These are phyloP conservation scores for Hylyphantes graminicola DNA, from an alignment of 1,140 invertebrate species.

Conservation along the genomic window DNA sequence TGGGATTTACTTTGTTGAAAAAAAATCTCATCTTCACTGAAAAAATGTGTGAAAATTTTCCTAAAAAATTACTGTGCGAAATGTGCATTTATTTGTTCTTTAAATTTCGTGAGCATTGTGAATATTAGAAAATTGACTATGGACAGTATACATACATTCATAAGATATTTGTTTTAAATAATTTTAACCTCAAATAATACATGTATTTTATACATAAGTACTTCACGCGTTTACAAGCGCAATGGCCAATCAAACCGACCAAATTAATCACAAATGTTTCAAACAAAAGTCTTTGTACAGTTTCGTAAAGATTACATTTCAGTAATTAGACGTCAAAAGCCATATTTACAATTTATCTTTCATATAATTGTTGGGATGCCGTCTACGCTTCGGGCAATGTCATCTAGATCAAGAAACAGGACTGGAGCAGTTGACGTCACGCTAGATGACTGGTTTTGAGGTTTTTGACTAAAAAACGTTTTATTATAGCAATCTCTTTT, in stretches of 20 bases:
- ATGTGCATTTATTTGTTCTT: slow-evolving; percentile 49
- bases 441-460: no score
- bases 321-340: slow-evolving; percentile 40
- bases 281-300: slow-evolving; percentile 37
- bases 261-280: slow-evolving; percentile 31
- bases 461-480: no score
- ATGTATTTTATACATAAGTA: slow-evolving; percentile 40
- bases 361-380: not conserved
- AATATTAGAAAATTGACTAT: slow-evolving; percentile 46
- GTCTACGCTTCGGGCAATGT: no score
- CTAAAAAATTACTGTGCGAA: slow-evolving; percentile 46
- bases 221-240: not conserved
- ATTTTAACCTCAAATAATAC: slow-evolving; percentile 17
- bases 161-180: slow-evolving; percentile 32
- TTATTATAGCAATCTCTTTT: no score
- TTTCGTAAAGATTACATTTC: slow-evolving; percentile 9
- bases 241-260: slow-evolving; percentile 9
- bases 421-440: no score
- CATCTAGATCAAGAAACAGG: no score
- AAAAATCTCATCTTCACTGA: not conserved
- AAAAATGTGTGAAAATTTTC: slow-evolving; percentile 2
- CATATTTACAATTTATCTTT: slow-evolving; percentile 29
- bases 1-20: no score
- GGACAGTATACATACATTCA: slow-evolving; percentile 41
- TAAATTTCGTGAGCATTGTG: slow-evolving; percentile 47